These are phyloP conservation scores for Phymatocera aterrima DNA, from an alignment of 2,888 invertebrate genomes.

Conservation along the genomic window DNA sequence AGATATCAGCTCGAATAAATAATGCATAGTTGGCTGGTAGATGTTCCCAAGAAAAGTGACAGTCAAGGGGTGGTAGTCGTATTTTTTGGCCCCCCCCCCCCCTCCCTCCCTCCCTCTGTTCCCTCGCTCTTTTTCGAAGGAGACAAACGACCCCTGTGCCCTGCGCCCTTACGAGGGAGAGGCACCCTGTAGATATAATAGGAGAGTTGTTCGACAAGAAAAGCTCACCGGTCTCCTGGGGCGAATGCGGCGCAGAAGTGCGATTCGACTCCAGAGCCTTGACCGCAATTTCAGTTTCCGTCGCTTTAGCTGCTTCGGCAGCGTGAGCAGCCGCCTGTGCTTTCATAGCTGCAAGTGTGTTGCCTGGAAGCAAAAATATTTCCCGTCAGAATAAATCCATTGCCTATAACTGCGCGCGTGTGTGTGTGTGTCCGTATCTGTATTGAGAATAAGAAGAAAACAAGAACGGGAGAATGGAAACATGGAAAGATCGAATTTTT, in stretches of 20 bases:
- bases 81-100: too few relatives aligned
- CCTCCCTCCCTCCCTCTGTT: too few relatives aligned
- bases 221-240: slow-evolving; percentile 42
- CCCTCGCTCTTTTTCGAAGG: not conserved
- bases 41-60: not conserved
- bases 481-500: not conserved
- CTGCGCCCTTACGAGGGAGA: not conserved
- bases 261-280: slow-evolving; percentile 46
- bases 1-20: not conserved
- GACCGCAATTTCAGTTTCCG: slow-evolving; percentile 66
- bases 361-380: slow-evolving; percentile 62
- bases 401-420: too few relatives aligned
- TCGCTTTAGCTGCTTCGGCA: slow-evolving; percentile 66
- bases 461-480: not conserved
- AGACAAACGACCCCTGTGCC: slow-evolving; percentile 1
- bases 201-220: slow-evolving; percentile 14
- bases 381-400: not conserved
- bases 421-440: not conserved
- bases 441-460: not conserved
- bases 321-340: slow-evolving; percentile 69
- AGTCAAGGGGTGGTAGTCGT: not conserved
- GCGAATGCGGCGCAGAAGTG: slow-evolving; percentile 48
- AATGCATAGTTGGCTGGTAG: not conserved
- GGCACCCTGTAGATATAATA: slow-evolving; percentile 1
- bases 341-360: slow-evolving; percentile 71